phyloP scores from a whole-genome alignment of 2,888 invertebrate species.

The Callosobruchus maculatus region DNA sequence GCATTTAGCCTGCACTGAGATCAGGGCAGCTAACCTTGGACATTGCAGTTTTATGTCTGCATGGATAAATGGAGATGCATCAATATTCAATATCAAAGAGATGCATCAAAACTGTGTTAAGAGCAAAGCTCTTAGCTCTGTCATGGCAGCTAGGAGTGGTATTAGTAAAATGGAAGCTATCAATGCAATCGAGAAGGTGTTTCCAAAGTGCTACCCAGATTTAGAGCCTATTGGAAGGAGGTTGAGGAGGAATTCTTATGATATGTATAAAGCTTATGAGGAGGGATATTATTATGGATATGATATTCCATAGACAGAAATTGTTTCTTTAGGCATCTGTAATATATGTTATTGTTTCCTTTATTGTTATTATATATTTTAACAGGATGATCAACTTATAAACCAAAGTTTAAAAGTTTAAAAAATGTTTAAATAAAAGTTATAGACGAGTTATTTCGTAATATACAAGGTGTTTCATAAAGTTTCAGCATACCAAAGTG shows the following conservation, averaged over 20 bases:
- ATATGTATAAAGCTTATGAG: conserved; percentile 70
- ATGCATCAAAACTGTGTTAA: conserved; percentile 89
- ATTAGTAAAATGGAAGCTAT: conserved; percentile 68
- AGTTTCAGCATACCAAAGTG: too few relatives aligned
- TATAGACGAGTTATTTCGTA: too few relatives aligned
- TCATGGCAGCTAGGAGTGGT: conserved; percentile 71
- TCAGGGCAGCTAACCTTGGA: conserved; percentile 88
- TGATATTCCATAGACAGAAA: conserved; percentile 45
- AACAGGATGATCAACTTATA: too few relatives aligned
- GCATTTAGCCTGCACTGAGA: conserved; percentile 93
- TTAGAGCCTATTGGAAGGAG: conserved; percentile 87
- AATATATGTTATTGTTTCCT: not conserved
- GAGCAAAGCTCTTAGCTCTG: conserved; percentile 79
- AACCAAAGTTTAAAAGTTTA: too few relatives aligned
- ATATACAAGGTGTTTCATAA: too few relatives aligned
- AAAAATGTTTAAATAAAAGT: too few relatives aligned
- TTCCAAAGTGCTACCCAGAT: conserved; percentile 86
- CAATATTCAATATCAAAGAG: conserved; percentile 66
- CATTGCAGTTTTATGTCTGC: conserved; percentile 89
- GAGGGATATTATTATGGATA: conserved; percentile 81
- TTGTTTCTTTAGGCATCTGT: not conserved
- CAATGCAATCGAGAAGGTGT: conserved; percentile 80
- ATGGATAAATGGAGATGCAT: conserved; percentile 72
- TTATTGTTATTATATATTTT: too few relatives aligned
- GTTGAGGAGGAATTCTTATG: conserved; percentile 65